Percentiles rank a stretch among this genome's conserved stretches.
These are phyloP conservation scores for Siniperca undulata DNA, from an alignment of 2,797 vertebrate species.

Conservation along the genomic window DNA sequence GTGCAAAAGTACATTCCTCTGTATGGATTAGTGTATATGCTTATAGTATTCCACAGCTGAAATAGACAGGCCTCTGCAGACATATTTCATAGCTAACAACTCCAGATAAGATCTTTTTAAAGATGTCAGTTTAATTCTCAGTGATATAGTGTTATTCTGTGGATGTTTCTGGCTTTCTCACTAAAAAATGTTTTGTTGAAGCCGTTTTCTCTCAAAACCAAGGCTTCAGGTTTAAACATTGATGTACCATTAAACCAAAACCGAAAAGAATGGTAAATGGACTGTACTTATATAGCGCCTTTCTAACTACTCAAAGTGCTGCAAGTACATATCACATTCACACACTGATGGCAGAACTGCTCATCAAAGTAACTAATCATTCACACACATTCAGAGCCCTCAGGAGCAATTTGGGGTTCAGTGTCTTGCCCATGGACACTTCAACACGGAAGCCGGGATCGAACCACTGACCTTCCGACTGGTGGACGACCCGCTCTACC, in stretches of 20 bases:
- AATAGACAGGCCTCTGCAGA: conserved; percentile 28
- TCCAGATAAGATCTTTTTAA: conserved; percentile 19
- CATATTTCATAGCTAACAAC: conserved; percentile 27
- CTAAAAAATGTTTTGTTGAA: not conserved
- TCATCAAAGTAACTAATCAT: too few relatives aligned
- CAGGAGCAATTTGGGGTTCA: too few relatives aligned
- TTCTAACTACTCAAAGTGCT: too few relatives aligned
- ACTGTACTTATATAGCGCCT: too few relatives aligned
- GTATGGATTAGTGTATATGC: conserved; percentile 27
- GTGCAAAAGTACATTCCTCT: conserved; percentile 30
- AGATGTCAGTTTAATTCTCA: conserved; percentile 27
- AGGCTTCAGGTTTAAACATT: not conserved
- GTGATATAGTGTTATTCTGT: conserved; percentile 3
- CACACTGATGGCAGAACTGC: too few relatives aligned
- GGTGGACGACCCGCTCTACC: too few relatives aligned
- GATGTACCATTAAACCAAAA: not conserved
- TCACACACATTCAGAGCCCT: too few relatives aligned
- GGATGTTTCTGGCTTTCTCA: conserved; percentile 3
- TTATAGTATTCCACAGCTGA: conserved; percentile 21
- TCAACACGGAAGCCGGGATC: too few relatives aligned
- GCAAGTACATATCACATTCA: too few relatives aligned
- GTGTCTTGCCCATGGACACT: too few relatives aligned
- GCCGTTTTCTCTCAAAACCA: not conserved
- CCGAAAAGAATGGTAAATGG: not conserved
- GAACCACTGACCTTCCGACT: too few relatives aligned